A percentile compares a stretch with the other conserved stretches of the same genome.
These are phyloP conservation scores for Synanthedon vespiformis DNA, from an alignment of 2,888 invertebrate species.

Conservation along the genomic window DNA sequence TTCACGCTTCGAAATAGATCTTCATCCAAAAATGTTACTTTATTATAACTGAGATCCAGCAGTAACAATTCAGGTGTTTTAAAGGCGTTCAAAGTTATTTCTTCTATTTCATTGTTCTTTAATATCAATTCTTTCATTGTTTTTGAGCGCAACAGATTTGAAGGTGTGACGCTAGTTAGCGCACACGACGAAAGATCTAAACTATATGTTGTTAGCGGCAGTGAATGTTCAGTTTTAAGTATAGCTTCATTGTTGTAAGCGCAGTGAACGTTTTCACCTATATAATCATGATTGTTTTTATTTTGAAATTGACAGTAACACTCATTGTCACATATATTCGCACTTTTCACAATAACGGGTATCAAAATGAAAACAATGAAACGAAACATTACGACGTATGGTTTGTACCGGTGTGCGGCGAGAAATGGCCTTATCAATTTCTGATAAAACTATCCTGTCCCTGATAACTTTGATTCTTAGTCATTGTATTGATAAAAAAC, in stretches of 20 bases:
- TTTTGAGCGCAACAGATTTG: constrained; percentile 26
- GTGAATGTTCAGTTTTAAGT: constrained; percentile 18
- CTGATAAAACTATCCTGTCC: neutral
- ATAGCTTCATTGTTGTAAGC: constrained; percentile 21
- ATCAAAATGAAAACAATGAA: constrained; percentile 1
- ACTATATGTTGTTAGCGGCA: constrained; percentile 31
- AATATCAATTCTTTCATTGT: constrained; percentile 32
- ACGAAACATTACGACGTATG: neutral
- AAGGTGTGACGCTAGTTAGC: constrained; percentile 23
- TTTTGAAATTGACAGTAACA: constrained; percentile 29
- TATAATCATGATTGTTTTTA: constrained; percentile 24
- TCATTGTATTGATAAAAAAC: neutral
- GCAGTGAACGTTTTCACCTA: constrained; percentile 39
- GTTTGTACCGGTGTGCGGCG: neutral
- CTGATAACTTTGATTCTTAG: neutral
- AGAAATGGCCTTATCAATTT: neutral
- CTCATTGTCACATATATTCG: constrained; percentile 32
- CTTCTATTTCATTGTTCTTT: constrained; percentile 34
- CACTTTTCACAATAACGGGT: constrained; percentile 17
- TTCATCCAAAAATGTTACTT: constrained; percentile 37
- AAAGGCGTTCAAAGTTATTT: constrained; percentile 32
- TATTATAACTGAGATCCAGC: constrained; percentile 53
- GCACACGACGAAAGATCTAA: constrained; percentile 48
- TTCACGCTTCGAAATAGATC: constrained; percentile 41
- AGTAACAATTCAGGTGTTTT: constrained; percentile 35